phyloP scores from a whole-genome alignment of 1,140 invertebrate species.

The Cotesia chilonis region DNA sequence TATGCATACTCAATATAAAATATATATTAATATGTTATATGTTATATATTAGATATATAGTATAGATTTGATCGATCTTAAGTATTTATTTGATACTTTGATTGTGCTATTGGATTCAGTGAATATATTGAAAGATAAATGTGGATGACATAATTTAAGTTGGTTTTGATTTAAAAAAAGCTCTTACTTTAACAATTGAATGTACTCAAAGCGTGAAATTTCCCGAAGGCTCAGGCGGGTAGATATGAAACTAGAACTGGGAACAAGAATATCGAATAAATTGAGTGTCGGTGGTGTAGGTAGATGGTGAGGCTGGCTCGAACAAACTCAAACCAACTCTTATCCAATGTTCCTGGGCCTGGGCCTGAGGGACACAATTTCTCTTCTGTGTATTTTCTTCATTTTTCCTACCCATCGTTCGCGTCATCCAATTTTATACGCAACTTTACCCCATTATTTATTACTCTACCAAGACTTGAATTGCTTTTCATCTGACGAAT shows the following conservation, averaged over 20 bases:
- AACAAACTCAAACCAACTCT: too few relatives aligned
- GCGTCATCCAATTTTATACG: slow-evolving; percentile 22
- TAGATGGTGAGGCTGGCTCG: too few relatives aligned
- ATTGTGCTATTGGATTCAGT: too few relatives aligned
- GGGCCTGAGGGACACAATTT: slow-evolving; percentile 28
- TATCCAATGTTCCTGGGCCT: slow-evolving; percentile 22
- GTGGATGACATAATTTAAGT: slow-evolving; percentile 11
- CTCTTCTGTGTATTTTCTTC: slow-evolving; percentile 19
- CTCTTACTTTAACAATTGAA: slow-evolving; percentile 14
- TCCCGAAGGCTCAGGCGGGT: slow-evolving; percentile 24
- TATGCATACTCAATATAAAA: too few relatives aligned
- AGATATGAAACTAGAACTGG: slow-evolving; percentile 31
- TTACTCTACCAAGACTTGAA: slow-evolving; percentile 9
- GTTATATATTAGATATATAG: too few relatives aligned
- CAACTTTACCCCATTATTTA: slow-evolving; percentile 27
- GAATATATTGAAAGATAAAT: not conserved
- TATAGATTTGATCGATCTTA: too few relatives aligned
- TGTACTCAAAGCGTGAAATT: slow-evolving; percentile 36
- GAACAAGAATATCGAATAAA: slow-evolving; percentile 41
- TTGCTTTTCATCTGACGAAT: slow-evolving; percentile 6
- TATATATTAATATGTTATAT: too few relatives aligned
- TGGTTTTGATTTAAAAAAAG: too few relatives aligned
- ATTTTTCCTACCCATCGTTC: slow-evolving; percentile 13
- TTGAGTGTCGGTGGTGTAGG: slow-evolving; percentile 26
- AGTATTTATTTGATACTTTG: too few relatives aligned